These are phyloP conservation scores for Acholoe squamosa DNA, from an alignment of 2,888 invertebrate genomes.

Conservation along the genomic window DNA sequence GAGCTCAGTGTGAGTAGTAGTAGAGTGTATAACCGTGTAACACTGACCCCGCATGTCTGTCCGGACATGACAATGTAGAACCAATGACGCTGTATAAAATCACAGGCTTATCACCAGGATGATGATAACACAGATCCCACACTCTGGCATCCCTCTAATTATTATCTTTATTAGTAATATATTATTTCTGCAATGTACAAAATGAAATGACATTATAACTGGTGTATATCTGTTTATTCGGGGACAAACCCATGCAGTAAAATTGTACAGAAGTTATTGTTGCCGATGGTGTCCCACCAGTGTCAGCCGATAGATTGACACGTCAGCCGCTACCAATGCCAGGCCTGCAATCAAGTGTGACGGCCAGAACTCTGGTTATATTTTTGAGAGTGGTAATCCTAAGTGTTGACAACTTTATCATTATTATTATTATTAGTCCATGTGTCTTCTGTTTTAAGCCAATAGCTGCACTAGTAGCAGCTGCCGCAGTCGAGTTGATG, in stretches of 20 bases:
- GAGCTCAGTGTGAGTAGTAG: not conserved
- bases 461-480: not conserved
- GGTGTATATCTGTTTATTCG: not conserved
- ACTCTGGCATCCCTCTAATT: not conserved
- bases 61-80: not conserved
- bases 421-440: conserved; percentile 23
- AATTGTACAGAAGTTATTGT: conserved; percentile 47
- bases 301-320: not conserved
- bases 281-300: not conserved
- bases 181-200: not conserved
- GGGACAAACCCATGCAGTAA: not conserved
- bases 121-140: not conserved
- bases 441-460: conserved; percentile 40
- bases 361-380: conserved; percentile 15
- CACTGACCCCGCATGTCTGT: not conserved
- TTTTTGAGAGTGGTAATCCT: conserved; percentile 31
- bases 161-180: not conserved
- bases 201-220: not conserved
- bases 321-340: not conserved
- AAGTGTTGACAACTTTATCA: conserved; percentile 30
- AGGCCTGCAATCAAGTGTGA: not conserved
- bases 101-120: not conserved
- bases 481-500: not conserved
- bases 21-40: not conserved
- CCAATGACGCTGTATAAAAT: conserved; percentile 29